Evolutionary conservation across 1,140 invertebrate genomes (phyloP).

Genomic region (Aradophagus sp.): DNA sequence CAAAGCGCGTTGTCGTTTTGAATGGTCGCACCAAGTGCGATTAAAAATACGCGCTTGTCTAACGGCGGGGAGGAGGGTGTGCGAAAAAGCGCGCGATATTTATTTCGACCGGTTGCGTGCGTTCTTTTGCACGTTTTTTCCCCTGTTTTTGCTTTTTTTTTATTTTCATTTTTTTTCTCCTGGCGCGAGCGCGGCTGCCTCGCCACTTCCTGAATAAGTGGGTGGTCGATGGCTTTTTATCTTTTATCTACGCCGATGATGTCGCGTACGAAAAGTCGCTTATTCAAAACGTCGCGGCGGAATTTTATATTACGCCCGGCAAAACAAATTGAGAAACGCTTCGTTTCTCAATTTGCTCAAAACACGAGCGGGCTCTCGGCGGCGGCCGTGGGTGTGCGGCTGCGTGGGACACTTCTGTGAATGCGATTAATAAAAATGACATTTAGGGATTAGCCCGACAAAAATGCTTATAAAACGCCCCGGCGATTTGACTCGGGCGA

Average conservation of each 20-base stretch:
- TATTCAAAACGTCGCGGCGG: constrained; percentile 11
- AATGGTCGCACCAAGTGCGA: constrained; percentile 28
- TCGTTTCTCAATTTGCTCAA: constrained; percentile 34
- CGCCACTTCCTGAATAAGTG: constrained; percentile 42
- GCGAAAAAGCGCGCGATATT: constrained; percentile 25
- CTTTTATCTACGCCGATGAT: constrained; percentile 31
- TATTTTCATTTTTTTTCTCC: constrained; percentile 36
- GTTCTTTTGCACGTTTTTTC: too few species aligned
- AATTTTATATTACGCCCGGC: constrained; percentile 25
- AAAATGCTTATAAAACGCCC: constrained; percentile 21
- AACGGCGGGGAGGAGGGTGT: background rate
- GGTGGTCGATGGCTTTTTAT: constrained; percentile 42
- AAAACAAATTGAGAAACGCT: constrained; percentile 26
- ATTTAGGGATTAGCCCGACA: constrained; percentile 39
- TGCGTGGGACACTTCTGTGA: constrained; percentile 42
- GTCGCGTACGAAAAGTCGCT: constrained; percentile 36
- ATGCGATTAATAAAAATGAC: constrained; percentile 47
- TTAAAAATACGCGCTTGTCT: constrained; percentile 42
- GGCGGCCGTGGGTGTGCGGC: constrained; percentile 30
- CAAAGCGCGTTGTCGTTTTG: constrained; percentile 19
- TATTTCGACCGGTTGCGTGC: constrained; percentile 29
- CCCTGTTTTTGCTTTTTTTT: too few species aligned
- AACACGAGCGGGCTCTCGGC: constrained; percentile 17
- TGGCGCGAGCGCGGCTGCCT: background rate
- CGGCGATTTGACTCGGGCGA: too few species aligned